Conservation (phyloP, 1,140 invertebrate genomes). For the Diabrotica virgifera region DNA sequence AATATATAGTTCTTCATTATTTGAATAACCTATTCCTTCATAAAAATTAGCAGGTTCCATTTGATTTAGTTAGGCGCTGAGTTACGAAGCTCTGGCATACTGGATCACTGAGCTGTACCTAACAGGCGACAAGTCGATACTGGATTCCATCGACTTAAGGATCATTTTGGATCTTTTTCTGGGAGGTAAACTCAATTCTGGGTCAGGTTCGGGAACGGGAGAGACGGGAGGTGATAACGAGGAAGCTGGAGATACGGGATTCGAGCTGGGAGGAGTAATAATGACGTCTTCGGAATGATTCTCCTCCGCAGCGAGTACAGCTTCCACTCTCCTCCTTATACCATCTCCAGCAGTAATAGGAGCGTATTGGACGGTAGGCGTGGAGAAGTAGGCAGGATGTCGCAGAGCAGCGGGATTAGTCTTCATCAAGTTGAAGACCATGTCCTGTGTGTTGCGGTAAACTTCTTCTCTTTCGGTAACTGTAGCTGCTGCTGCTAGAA, state of each 20-base stretch:
- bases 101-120: slow-evolving; percentile 78
- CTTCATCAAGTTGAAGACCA: slow-evolving; percentile 42
- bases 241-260: slow-evolving; percentile 60
- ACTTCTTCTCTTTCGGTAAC: slow-evolving; percentile 39
- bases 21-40: too few relatives aligned
- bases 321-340: slow-evolving; percentile 67
- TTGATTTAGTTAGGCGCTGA: slow-evolving; percentile 14
- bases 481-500: slow-evolving; percentile 45
- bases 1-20: too few relatives aligned
- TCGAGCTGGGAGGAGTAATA: slow-evolving; percentile 66
- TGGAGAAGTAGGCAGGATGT: slow-evolving; percentile 42
- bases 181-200: slow-evolving; percentile 68
- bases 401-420: slow-evolving; percentile 34
- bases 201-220: slow-evolving; percentile 56
- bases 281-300: slow-evolving; percentile 51
- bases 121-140: slow-evolving; percentile 48
- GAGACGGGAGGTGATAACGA: slow-evolving; percentile 64
- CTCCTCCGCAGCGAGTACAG: slow-evolving; percentile 60
- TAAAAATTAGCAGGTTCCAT: too few relatives aligned
- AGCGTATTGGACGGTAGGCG: slow-evolving; percentile 39
- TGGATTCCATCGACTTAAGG: slow-evolving; percentile 62
- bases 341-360: slow-evolving; percentile 57
- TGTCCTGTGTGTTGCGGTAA: slow-evolving; percentile 29
- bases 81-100: slow-evolving; percentile 69
- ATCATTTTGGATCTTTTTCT: slow-evolving; percentile 77